Evolutionary conservation across 2,888 invertebrate species (phyloP), one percentile per base, ranked within the genome.

Genomic region (Tryphoninae sp.): DNA sequence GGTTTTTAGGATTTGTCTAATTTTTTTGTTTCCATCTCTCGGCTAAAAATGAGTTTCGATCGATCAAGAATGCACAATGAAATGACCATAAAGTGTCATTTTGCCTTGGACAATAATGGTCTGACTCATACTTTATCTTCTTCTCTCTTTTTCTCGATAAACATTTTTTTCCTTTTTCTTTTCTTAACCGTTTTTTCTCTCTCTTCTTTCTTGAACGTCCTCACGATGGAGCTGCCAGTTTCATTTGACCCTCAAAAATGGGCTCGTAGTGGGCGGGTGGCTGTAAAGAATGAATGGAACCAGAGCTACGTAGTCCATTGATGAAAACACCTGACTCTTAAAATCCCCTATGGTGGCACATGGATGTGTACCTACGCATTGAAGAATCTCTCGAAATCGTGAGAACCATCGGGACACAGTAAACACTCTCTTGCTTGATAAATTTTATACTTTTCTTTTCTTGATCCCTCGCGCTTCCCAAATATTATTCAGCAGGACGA

Each of bases 221-320:
- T 69, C 22, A 55, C 51, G 11, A 62, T 42, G n/a, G 19, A 6
- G 61, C 9, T 16, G 9, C 22, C 74, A 58, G 81, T 68, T 72
- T 80, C 80, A 83, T 86, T 87, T 83, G 82, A 72, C 73, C 84
- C 81, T 80, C 77, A 87, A 88, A 88, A 88, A 88, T 87, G 87
- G 86, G 88, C 86, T 84, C 86, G 81, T 84, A 84, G 88, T 89
- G 86, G 89, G 89, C 89, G 89, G 89, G 88, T 89, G 87, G 80
- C 86, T 86, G 82, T 79, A 73, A 74, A 77, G 80, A 85, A 86
- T 87, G 88, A 87, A 89, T 87, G 87, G 82, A 72, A 76, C 76
- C 65, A 68, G 40, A 75, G 61, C 45, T 59, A 16, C 51, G n/a
- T 40, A 64, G 62, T 75, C 86, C 87, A 86, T 89, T 85, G 85